Percentiles rank a stretch among this genome's conserved stretches.
phyloP scores from a whole-genome alignment of 2,113 vertebrate genomes.

The Oncorhynchus kisutch region DNA sequence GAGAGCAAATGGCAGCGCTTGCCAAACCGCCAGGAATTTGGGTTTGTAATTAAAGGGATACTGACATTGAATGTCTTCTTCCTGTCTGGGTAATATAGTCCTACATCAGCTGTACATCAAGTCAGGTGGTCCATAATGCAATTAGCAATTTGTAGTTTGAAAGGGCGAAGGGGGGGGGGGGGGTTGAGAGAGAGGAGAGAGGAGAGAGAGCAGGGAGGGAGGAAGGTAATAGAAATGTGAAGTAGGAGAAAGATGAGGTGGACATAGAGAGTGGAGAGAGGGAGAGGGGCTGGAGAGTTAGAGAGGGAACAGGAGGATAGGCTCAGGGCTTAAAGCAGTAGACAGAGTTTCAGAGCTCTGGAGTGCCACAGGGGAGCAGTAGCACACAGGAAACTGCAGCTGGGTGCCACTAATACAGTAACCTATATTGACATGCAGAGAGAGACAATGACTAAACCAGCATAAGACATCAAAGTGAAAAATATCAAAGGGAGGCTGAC shows the following conservation, averaged over 20 bases:
- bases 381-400: not conserved
- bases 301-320: not conserved
- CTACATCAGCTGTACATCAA: not conserved
- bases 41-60: not conserved
- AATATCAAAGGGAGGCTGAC: too few species aligned
- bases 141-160: not conserved
- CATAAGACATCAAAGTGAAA: too few species aligned
- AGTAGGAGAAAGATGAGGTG: not conserved
- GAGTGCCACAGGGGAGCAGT: conserved; percentile 1
- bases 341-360: not conserved
- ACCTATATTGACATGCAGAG: too few species aligned
- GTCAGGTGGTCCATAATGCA: not conserved
- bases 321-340: not conserved
- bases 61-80: not conserved
- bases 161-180: not conserved
- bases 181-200: not conserved
- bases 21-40: not conserved
- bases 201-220: not conserved
- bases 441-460: too few species aligned
- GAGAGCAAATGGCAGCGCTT: not conserved
- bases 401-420: not conserved
- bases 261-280: not conserved
- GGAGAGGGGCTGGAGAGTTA: not conserved
- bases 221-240: not conserved
- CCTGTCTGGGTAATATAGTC: not conserved